Evolutionary conservation across 2,113 vertebrate genomes (phyloP).

Genomic region (Engystomops pustulosus): DNA sequence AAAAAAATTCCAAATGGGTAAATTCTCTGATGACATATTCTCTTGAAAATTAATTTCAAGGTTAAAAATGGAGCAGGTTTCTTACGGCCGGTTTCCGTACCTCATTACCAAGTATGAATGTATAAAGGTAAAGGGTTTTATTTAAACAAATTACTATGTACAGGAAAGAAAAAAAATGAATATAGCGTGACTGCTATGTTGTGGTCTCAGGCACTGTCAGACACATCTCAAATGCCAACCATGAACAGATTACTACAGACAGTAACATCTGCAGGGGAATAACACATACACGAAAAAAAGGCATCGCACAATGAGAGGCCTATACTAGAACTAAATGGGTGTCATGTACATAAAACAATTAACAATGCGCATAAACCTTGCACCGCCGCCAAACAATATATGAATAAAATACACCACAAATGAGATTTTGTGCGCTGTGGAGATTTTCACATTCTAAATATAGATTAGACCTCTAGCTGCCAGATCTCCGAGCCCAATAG

Average conservation of each 20-base stretch:
- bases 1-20: too few relatives aligned
- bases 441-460: conserved; percentile 13
- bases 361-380: neutral
- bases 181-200: too few relatives aligned
- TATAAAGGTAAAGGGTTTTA: too few relatives aligned
- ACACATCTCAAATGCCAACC: neutral
- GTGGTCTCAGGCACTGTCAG: neutral
- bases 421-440: neutral
- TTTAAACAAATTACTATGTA: too few relatives aligned
- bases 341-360: neutral
- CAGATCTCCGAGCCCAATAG: conserved; percentile 17
- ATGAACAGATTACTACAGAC: neutral
- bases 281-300: neutral
- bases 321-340: neutral
- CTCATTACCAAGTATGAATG: too few relatives aligned
- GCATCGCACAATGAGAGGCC: neutral
- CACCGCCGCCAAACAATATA: neutral
- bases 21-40: too few relatives aligned
- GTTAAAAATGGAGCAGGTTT: too few relatives aligned
- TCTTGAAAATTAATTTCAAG: too few relatives aligned
- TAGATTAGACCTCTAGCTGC: neutral
- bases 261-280: neutral
- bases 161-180: too few relatives aligned
- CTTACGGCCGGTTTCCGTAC: too few relatives aligned
- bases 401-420: neutral